These are phyloP conservation scores for Apis florea DNA, from an alignment of 1,140 invertebrate species.

Conservation along the genomic window DNA sequence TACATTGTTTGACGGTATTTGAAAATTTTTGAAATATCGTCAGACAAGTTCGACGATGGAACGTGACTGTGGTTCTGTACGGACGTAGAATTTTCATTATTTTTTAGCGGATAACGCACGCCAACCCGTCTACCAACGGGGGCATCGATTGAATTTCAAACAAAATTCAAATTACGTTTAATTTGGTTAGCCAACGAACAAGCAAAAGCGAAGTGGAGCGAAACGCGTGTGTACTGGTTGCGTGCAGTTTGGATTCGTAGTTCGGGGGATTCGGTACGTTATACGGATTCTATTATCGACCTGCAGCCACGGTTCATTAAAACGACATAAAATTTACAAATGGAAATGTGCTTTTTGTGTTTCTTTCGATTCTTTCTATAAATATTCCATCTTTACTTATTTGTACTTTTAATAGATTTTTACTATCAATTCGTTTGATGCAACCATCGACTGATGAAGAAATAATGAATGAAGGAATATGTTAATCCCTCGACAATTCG, in stretches of 20 bases:
- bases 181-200: constrained; percentile 70
- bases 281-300: constrained; percentile 66
- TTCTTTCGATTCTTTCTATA: constrained; percentile 15
- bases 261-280: constrained; percentile 47
- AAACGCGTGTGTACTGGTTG: constrained; percentile 35
- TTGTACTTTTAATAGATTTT: not conserved
- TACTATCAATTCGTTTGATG: not conserved
- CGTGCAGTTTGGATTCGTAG: constrained; percentile 49
- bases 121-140: constrained; percentile 17
- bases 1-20: not conserved
- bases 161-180: constrained; percentile 76
- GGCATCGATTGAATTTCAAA: constrained; percentile 75
- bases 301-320: constrained; percentile 56
- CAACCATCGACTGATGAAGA: not conserved
- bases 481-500: too few relatives aligned
- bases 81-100: constrained; percentile 59
- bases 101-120: constrained; percentile 59
- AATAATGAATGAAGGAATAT: too few relatives aligned
- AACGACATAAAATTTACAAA: constrained; percentile 54
- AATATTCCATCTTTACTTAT: not conserved
- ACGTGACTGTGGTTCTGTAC: constrained; percentile 35
- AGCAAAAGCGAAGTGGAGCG: constrained; percentile 2
- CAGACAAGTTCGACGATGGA: constrained; percentile 3
- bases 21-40: constrained; percentile 51
- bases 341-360: constrained; percentile 24